Base-by-base conservation (phyloP, 2,888 invertebrate species). In the Branchipolynoe longqiensis region DNA sequence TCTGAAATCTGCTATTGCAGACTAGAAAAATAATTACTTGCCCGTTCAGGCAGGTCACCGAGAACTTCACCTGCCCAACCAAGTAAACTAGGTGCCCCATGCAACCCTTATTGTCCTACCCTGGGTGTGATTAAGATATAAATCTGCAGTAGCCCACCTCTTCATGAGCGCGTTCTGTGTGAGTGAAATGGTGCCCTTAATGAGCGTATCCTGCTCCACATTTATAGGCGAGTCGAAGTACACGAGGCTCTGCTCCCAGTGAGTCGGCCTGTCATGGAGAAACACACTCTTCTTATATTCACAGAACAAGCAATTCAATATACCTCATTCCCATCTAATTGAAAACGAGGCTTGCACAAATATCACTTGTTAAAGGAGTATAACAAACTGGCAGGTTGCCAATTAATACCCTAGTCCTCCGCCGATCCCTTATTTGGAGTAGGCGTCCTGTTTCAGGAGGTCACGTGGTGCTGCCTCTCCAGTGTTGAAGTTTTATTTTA, bases 171-270 rank as follows among this genome's bases (percentile, higher is more conserved):
- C 54, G 41, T 69, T 22, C 12, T 25, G 69, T 59, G 48, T 40
- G 14, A 83, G 69, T 22, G 22, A 22, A 12, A 92, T 88, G 40
- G 84, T 83, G 22, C 93, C 93, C 40, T 85, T 87, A 25, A 93
- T 90, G 25, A 87, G 78, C 33, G 91, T 91, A 82, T 92, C 92
- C 86, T 92, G 92, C 83, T 89, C 87, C 0, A 92, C 92, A 38
- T 83, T 84, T 28, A 90, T 84, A 4, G 91, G 90, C 36, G 90
- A 87, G 31, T 90, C 89, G 33, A 92, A 56, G 85, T 91, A 91
- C 64, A 93, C 87, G 41, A 91, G 87, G 8, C 91, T 91, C 87
- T 93, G 93, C 38, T 90, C 90, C 93, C 93, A 93, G 85, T 93
- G 93, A 1, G 92, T 92, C 40, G 88, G 89, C 62, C 93, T 93